Base-by-base conservation (phyloP, 2,113 vertebrate genomes). In the Chlorodrepanis virens region DNA sequence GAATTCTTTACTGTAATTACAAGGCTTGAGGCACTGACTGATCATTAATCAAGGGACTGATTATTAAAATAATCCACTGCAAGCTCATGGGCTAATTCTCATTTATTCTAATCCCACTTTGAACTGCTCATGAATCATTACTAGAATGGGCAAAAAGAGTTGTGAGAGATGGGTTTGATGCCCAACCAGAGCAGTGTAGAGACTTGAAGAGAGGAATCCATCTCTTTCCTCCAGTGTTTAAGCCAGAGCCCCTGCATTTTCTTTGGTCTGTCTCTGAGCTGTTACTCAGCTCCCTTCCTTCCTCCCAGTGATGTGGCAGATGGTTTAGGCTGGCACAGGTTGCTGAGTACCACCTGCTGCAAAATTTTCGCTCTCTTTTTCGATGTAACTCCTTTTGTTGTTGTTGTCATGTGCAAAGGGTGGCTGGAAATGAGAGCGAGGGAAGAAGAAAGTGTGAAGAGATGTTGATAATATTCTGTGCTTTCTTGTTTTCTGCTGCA, bases 31-130 rank as follows among this genome's bases (percentile, higher is more conserved):
- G 71, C 29, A 75, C 40, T 71, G 88, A 70, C 52, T 94, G 91
- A 91, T 91, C 54, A 82, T 96, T 93, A 95, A 93, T 95, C 87
- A 95, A 65, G 74, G 37, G 57, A 45, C 57, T 87, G 53, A 79
- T 87, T 91, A 84, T 80, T 83, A 82, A 82, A 94, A 91, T 95
- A 96, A 91, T 69, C 69, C 74, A 85, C 59, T 85, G 42, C 61
- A 93, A 64, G 9, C 9, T 80, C 45, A 61, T 54, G 56, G 71
- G n/a, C 42, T 93, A 93, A 94, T 95, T 95, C 70, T 88, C 75
- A 67, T 92, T 91, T 92, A 60, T 88, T 80, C 10, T 94, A 87
- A 94, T 93, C 54, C 54, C 14, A 54, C 63, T 94, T 93, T 80
- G 47, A 82, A 56, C 50, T 77, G 59, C 35, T 89, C 21, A 57